A percentile compares a stretch with the other conserved stretches of the same genome.
Conservation (phyloP, 2,888 invertebrate species). For the Calliopum simillimum region DNA sequence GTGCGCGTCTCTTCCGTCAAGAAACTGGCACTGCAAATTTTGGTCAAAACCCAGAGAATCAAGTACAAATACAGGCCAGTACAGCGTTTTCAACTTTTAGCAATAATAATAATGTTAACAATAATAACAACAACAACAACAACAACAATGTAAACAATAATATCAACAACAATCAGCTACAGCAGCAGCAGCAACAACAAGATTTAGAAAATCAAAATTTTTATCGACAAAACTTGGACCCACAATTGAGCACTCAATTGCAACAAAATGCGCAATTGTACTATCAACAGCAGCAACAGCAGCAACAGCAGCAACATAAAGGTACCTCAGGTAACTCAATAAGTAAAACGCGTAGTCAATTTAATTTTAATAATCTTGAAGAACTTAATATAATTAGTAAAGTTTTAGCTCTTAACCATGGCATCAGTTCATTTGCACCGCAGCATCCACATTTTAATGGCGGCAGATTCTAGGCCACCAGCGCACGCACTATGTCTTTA, state of each 20-base stretch:
- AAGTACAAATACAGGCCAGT: constrained; percentile 55
- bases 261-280: constrained; percentile 67
- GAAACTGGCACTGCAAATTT: constrained; percentile 74
- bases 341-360: constrained; percentile 41
- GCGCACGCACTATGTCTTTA: not conserved
- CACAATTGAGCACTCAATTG: constrained; percentile 59
- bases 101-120: constrained; percentile 6
- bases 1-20: constrained; percentile 70
- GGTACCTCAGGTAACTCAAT: constrained; percentile 52
- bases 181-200: constrained; percentile 44
- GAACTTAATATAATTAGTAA: constrained; percentile 86
- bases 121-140: constrained; percentile 39
- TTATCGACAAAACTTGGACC: constrained; percentile 61
- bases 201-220: constrained; percentile 62
- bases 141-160: constrained; percentile 52
- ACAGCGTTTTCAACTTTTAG: constrained; percentile 47
- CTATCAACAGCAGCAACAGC: constrained; percentile 54
- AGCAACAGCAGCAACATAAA: constrained; percentile 42
- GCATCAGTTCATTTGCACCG: constrained; percentile 69
- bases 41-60: constrained; percentile 72
- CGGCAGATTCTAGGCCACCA: constrained; percentile 54
- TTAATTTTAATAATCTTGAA: constrained; percentile 69
- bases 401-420: constrained; percentile 83
- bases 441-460: constrained; percentile 60
- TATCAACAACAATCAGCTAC: constrained; percentile 45